Conservation (phyloP, 2,888 invertebrate species). For the Zootermopsis nevadensis region DNA sequence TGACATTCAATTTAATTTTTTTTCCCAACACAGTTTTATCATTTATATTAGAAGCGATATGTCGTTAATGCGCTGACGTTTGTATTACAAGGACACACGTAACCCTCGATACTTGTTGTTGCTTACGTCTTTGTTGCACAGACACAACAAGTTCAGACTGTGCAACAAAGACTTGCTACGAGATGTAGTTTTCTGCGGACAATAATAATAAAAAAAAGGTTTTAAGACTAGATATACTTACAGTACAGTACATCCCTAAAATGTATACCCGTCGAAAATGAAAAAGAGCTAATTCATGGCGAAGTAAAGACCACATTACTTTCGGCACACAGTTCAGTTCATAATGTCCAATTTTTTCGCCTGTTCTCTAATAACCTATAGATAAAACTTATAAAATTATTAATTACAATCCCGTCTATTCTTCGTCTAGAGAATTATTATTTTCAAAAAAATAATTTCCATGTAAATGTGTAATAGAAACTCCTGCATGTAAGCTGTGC, state of each 20-base stretch:
- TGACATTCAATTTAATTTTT: neutral
- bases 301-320: no score
- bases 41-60: neutral
- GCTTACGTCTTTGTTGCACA: neutral
- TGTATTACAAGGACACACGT: neutral
- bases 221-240: constrained; percentile 24
- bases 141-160: neutral
- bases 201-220: constrained; percentile 27
- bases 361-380: no score
- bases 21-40: neutral
- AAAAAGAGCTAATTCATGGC: no score
- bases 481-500: no score
- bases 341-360: no score
- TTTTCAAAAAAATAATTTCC: no score
- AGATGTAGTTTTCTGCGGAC: constrained; percentile 26
- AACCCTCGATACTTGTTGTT: neutral
- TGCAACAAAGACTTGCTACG: constrained; percentile 30
- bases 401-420: no score
- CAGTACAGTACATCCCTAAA: constrained; percentile 20
- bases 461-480: no score
- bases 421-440: no score
- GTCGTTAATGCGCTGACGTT: neutral
- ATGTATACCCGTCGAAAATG: neutral
- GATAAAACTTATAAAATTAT: no score
- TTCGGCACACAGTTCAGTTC: no score